Base-by-base conservation (phyloP, 2,888 invertebrate species). In the Pardosa pseudoannulata region DNA sequence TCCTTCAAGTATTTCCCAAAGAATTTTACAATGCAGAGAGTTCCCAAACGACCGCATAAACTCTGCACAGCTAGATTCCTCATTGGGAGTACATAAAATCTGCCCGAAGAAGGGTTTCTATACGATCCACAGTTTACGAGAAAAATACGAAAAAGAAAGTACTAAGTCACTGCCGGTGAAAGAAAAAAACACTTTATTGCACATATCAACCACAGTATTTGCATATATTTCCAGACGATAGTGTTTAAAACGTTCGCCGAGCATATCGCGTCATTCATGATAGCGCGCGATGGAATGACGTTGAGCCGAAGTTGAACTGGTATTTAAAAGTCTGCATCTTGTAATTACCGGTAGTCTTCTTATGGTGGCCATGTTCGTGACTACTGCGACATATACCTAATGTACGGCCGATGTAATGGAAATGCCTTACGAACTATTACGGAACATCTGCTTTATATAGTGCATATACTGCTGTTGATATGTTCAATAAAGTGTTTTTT, bases 391-490 rank as follows among this genome's bases (percentile, higher is more conserved):
- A 50, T 50, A 16, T n/a, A 50, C 50, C 3, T 50, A 3, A 62
- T 62, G 23, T 62, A 23, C 62, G 27, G 62, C 27, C 62, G 13
- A 62, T 62, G 62, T 62, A 62, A 62, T 62, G 62, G 62, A 23
- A 46, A 46, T 46, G 46, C 16, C 46, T 46, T 46, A 16, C 46
- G 46, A 62, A 62, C 62, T 62, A 27, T 27, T 13, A 62, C 23
- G 62, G 27, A 62, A 7, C 13, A 62, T 62, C 1, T n/a, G n/a
- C n/a, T n/a, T n/a, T n/a, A n/a, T n/a, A n/a, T n/a, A n/a, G n/a
- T n/a, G n/a, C n/a, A n/a, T n/a, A n/a, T n/a, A n/a, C n/a, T n/a
- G n/a, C n/a, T n/a, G n/a, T n/a, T n/a, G n/a, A n/a, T n/a, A n/a
- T n/a, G n/a, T n/a, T n/a, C n/a, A n/a, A n/a, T n/a, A n/a, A n/a